Base-by-base conservation (phyloP, 2,888 invertebrate genomes). In the Plagodis pulveraria region DNA sequence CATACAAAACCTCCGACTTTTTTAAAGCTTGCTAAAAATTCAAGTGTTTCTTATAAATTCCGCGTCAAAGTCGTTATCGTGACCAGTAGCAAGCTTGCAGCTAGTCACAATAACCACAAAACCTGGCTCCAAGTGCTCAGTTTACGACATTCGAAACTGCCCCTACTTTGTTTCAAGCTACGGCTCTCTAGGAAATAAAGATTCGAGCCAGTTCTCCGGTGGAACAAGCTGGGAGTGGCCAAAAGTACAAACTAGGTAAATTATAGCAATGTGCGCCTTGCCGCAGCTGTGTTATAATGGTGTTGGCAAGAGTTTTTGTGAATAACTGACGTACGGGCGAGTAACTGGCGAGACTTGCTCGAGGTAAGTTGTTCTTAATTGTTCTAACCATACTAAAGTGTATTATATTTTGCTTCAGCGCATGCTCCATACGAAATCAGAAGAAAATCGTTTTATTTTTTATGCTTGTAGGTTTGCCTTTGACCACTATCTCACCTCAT, bases 61-160 rank as follows among this genome's bases (percentile, higher is more conserved):
- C 2, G 22, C 22, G 10, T 38, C 38, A 10, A 48, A 32, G 0
- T 33, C 49, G 11, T 41, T 22, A 10, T 35, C 22, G 51, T 51
- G 51, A 36, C 51, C 38, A 38, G 10, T 36, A n/a, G 41, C 41
- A 12, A 32, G 45, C 44, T 52, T 38, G 42, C 47, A 32, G 44
- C 33, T 52, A 32, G 42, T 42, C 11, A 49, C 33, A 47, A 34
- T 32, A 11, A 63, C 65, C 59, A 46, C 62, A 60, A 58, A 63
- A 46, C 47, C 62, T 59, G 61, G 52, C 63, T 43, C 12, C 49
- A 34, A 50, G 50, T 49, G 61, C 38, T 40, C 56, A 32, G 49
- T 57, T 66, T 62, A 66, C 62, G 62, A 52, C 59, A 58, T 52
- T 55, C 57, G 50, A 57, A 65, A 68, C 58, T 63, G 47, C 65